Evolutionary conservation across 1,140 invertebrate species (phyloP), one percentile per base, ranked within the genome.

Genomic region (Papilio helenus): DNA sequence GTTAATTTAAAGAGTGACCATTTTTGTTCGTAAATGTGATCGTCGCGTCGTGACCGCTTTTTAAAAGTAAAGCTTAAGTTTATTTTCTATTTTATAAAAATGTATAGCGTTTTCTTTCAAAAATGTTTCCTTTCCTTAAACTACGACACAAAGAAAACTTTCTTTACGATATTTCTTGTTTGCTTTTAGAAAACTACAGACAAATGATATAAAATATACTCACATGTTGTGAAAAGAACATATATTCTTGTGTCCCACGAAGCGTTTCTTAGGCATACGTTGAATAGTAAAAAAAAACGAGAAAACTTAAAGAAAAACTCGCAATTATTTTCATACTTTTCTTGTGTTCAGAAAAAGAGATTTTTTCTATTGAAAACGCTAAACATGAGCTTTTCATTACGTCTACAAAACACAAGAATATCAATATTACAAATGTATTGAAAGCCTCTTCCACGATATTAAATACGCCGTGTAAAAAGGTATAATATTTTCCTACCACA

Each of bases 161-260:
- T 46, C 20, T 46, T 46, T 46, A 73, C 18, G 42, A 73, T 49
- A 46, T 46, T 73, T 46, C 46, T 73, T 55, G 20, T 76, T 58
- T 76, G 73, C 73, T 76, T 76, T 76, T 55, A 76, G 14, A 34
- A 76, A 76, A 76, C 46, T 76, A 77, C 51, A 77, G 76, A 77
- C 55, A 77, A 61, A 65, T 77, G 51, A 77, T 42, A 77, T 77
- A 77, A 77, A 77, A 77, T 77, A 65, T 77, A 77, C 76, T 77
- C 51, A 61, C 55, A 77, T 58, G 55, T 39, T 77, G 76, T 77
- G 55, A 77, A 68, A 77, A 65, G 76, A 77, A 77, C 76, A 77
- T 44, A 77, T 77, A 77, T 77, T 77, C 76, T 77, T 77, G 76
- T 77, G 39, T 77, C 76, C 34, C 55, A 77, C 76, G 76, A 65